Evolutionary conservation across 2,113 vertebrate species (phyloP), one percentile per base, ranked within the genome.

Genomic region (Apteryx mantelli): DNA sequence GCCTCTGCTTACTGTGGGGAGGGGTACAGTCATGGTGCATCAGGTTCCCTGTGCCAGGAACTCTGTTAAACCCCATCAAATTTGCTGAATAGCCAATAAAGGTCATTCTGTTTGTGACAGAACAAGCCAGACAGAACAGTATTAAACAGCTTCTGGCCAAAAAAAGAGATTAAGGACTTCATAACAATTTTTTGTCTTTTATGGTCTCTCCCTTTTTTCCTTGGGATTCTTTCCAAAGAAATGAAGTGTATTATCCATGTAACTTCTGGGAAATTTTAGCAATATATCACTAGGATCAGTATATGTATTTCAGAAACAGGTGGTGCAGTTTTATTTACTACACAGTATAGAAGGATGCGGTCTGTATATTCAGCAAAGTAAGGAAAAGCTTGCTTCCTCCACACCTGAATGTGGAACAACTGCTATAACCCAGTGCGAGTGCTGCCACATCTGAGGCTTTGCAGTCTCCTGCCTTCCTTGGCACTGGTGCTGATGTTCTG

Each of bases 81-180:
- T 58, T 96, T 96, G 19, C 80, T 91, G 93, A 91, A 84, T 82
- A 42, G 46, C 93, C 84, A 68, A 38, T 94, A 91, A 81, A 96
- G 95, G 44, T 75, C 89, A 74, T 92, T 93, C 63, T 90, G 34
- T 81, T 81, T 84, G 80, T 82, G 74, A 77, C 68, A 91, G 86
- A 93, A 74, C 34, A 63, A 92, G 50, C 60, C 73, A 95, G 34
- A 9, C 55, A 80, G 80, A 86, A 91, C 69, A 81, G 17, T 79
- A 91, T 82, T 71, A 66, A 20, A 30, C 5, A 3, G 69, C 82
- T 78, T 78, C 78, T 86, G 61, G 56, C 40, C 46, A 56, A 70
- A 50, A 30, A 44, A 71, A 25, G 74, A 78, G 44, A 91, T 78
- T 53, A 86, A 88, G 11, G 86, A 9, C 46, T 83, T 21, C 36